Percentiles rank a stretch among this genome's conserved stretches.
Conservation (phyloP, 2,797 vertebrate genomes). For the Acropternis orthonyx region DNA sequence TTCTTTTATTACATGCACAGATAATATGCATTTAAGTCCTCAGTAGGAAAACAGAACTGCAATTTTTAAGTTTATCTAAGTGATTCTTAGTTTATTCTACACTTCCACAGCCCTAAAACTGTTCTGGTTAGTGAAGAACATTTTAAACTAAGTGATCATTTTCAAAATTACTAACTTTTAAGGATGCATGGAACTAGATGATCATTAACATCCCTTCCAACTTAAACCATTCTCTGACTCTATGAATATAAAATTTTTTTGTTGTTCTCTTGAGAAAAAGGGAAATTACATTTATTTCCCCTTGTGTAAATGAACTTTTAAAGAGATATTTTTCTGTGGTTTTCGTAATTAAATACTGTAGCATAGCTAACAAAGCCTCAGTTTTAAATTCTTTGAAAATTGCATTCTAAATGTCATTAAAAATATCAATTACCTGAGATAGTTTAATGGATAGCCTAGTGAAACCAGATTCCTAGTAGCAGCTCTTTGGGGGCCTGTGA, state of each 20-base stretch:
- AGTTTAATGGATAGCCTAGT: neutral
- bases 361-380: rapidly evolving
- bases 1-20: neutral
- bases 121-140: neutral
- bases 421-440: neutral
- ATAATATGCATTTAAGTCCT: neutral
- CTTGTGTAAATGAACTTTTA: neutral
- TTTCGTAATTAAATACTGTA: neutral
- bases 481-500: neutral
- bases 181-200: neutral
- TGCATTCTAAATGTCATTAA: neutral
- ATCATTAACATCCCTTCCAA: neutral
- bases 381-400: neutral
- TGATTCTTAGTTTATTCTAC: neutral
- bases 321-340: rapidly evolving
- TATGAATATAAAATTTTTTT: neutral
- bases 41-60: neutral
- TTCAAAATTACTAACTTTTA: neutral
- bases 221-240: neutral
- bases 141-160: neutral
- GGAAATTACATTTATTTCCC: neutral
- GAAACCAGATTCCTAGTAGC: neutral
- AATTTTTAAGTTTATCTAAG: neutral
- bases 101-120: neutral
- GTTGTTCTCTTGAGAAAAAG: neutral